Conservation (phyloP, 2,888 invertebrate genomes). For the Melinopterus prodromus region DNA sequence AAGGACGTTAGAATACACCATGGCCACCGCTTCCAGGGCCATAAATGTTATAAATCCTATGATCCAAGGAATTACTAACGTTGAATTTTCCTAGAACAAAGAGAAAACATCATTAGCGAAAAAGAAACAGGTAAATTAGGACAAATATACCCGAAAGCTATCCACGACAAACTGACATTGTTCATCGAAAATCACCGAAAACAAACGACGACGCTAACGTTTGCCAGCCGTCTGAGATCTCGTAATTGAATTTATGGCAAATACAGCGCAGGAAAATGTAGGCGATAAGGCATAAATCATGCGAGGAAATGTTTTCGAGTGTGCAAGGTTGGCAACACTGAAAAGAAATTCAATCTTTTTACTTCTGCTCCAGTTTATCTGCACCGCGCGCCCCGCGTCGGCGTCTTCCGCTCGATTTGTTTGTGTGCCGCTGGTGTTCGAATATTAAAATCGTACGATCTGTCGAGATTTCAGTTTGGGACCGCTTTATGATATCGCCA, state of each 20-base stretch:
- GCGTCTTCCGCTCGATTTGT: not conserved
- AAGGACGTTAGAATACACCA: slow-evolving; percentile 83
- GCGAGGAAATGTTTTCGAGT: not conserved
- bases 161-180: not conserved
- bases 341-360: slow-evolving; percentile 4
- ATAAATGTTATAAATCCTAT: slow-evolving; percentile 82
- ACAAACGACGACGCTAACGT: not conserved
- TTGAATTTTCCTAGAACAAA: slow-evolving; percentile 74
- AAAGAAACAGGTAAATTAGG: not conserved
- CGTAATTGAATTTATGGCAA: not conserved
- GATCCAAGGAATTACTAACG: slow-evolving; percentile 80
- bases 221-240: not conserved
- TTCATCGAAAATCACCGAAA: not conserved
- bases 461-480: not conserved
- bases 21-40: slow-evolving; percentile 81
- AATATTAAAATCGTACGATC: not conserved
- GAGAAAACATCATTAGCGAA: slow-evolving; percentile 18
- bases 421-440: not conserved
- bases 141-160: not conserved
- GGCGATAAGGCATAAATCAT: not conserved
- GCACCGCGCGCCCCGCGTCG: not conserved
- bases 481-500: not conserved
- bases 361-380: not conserved
- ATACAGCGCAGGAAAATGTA: not conserved
- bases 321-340: not conserved